Evolutionary conservation across 2,113 vertebrate genomes (phyloP), one percentile per base, ranked within the genome.

Genomic region (Lamprotornis superbus): DNA sequence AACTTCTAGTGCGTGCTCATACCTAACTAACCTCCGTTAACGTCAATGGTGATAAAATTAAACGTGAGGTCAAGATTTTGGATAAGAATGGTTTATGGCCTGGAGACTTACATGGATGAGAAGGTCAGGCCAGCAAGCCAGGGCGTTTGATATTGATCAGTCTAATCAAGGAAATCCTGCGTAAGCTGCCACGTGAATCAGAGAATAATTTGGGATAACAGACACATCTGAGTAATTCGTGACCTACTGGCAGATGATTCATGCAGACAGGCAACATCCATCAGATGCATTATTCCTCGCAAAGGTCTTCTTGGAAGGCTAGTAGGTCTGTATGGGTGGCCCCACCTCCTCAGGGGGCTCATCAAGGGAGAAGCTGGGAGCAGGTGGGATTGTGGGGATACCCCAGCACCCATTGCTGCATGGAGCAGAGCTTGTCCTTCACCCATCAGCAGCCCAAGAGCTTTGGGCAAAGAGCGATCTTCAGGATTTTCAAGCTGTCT

Each of bases 111-210:
- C 12, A 75, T 56, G 55, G 76, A 65, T 11, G 31, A 90, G 93
- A 94, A 94, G 76, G 87, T 93, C 84, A 91, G 74, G 75, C 84
- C 46, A 31, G 91, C 2, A 17, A 95, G 81, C 67, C 18, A 7
- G 87, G 44, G 79, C 3, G 0, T 85, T 95, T 1, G 19, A 95
- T 94, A 96, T 21, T 81, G 91, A 92, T 71, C 85, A 97, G 91
- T 86, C 88, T 96, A 96, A 96, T 95, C 94, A 96, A 83, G 90
- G 69, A 83, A 71, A 69, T 96, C 83, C 92, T 96, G 93, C 94
- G 90, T 96, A 95, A 97, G 79, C 83, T 2, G n/a, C 88, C 5
- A 15, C n/a, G n/a, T 95, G 94, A 96, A 89, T 96, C 94, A 95
- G 94, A 69, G 83, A 93, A 94, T 96, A 94, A 96, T 96, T 96